phyloP scores from a whole-genome alignment of 2,113 vertebrate genomes.

The Edolisoma coerulescens region DNA sequence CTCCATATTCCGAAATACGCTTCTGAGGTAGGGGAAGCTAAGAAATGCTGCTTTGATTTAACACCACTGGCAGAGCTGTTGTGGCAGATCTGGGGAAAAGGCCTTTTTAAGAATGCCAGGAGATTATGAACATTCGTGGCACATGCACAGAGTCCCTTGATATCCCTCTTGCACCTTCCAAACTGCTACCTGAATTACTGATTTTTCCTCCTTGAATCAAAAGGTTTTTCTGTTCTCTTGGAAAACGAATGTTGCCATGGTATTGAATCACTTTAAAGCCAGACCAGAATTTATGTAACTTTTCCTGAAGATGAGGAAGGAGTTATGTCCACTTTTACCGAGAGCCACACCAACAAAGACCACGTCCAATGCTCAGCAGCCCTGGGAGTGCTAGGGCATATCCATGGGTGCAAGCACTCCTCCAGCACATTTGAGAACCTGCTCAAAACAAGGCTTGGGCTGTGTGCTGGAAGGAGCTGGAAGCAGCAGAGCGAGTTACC shows the following conservation, averaged over 20 bases:
- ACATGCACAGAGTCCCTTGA: neutral
- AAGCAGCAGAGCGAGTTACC: neutral
- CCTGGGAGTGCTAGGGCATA: neutral
- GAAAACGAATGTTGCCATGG: neutral
- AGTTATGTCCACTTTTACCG: neutral
- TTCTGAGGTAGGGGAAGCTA: neutral
- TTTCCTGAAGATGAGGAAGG: neutral
- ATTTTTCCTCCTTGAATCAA: neutral
- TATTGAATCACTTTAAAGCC: neutral
- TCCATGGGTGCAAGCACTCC: fast-evolving
- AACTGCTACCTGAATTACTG: neutral
- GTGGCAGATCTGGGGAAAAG: neutral
- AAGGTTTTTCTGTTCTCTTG: neutral
- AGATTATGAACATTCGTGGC: neutral
- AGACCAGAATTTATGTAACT: neutral
- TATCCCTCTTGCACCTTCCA: neutral
- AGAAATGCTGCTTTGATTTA: neutral
- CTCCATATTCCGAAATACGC: neutral
- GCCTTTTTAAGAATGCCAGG: neutral
- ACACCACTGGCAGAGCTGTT: neutral
- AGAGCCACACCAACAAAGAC: neutral
- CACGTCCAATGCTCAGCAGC: neutral
- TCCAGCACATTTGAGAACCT: neutral
- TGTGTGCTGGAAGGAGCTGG: neutral
- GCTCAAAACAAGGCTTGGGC: neutral